phyloP scores from a whole-genome alignment of 2,113 vertebrate genomes.

The Echinops telfairi region DNA sequence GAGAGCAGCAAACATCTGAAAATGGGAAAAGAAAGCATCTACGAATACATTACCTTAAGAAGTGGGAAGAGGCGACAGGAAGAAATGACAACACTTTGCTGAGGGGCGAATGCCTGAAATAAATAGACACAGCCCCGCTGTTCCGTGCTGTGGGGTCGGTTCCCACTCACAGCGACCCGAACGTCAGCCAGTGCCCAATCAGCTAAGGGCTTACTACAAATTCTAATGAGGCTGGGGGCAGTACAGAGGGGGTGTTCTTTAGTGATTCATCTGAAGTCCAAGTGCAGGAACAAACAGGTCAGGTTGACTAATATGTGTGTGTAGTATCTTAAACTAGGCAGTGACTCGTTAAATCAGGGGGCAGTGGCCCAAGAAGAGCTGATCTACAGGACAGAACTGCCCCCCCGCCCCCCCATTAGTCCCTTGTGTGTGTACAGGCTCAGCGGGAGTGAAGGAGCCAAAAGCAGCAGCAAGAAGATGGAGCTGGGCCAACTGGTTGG shows the following conservation, averaged over 20 bases:
- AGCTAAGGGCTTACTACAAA: neutral
- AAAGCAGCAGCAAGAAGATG: neutral
- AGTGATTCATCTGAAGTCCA: neutral
- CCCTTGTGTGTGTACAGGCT: no score
- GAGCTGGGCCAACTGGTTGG: neutral
- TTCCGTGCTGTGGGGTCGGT: no score
- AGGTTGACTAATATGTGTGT: neutral
- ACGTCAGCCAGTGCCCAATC: neutral
- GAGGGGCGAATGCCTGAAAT: neutral
- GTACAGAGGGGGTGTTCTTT: neutral
- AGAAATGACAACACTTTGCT: conserved; percentile 2
- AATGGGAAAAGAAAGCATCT: neutral
- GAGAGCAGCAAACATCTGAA: conserved; percentile 4
- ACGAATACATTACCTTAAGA: neutral
- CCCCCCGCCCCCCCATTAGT: no score
- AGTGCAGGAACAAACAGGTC: neutral
- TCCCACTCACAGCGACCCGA: no score
- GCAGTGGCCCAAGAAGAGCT: neutral
- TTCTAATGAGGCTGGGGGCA: neutral
- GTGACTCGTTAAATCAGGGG: neutral
- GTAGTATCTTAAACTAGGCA: neutral
- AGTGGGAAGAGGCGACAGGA: neutral
- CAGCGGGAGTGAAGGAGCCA: fast-evolving
- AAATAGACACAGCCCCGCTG: no score
- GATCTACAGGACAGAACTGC: neutral